These are phyloP conservation scores for Poicephalus gulielmi DNA, from an alignment of 2,113 vertebrate genomes.

Conservation along the genomic window DNA sequence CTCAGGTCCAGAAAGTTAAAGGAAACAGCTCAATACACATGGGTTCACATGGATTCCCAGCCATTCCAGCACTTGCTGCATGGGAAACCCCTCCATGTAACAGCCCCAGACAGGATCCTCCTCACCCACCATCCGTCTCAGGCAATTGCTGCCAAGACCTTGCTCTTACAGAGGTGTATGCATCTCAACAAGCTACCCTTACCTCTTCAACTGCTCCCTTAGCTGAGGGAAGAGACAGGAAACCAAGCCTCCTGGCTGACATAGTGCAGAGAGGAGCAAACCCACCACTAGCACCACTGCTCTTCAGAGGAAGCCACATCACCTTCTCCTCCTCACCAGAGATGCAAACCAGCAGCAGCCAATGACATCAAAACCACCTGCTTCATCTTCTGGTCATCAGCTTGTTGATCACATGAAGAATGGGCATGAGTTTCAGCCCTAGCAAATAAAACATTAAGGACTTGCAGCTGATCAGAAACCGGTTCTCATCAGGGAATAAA, in stretches of 20 bases:
- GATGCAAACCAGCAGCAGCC: neutral
- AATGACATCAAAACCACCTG: neutral
- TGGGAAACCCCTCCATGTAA: neutral
- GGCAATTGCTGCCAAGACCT: neutral
- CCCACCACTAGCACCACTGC: neutral
- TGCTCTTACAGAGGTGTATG: neutral
- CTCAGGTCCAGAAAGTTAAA: neutral
- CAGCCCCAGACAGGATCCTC: neutral
- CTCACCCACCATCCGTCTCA: neutral
- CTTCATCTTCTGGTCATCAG: neutral
- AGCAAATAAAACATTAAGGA: neutral
- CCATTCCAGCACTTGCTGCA: neutral
- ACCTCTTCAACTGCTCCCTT: neutral
- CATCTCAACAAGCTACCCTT: neutral
- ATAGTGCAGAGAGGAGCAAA: neutral
- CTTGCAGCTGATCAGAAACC: neutral
- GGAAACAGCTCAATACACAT: neutral
- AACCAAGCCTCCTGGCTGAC: neutral
- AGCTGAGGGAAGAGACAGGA: no score
- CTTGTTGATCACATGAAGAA: neutral
- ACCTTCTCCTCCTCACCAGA: neutral
- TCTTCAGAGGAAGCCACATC: neutral
- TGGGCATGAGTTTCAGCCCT: neutral
- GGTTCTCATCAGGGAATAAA: neutral
- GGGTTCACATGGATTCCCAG: neutral